A percentile compares a stretch with the other conserved stretches of the same genome.
phyloP scores from a whole-genome alignment of 2,888 invertebrate genomes.

The Thymelicus lineola region DNA sequence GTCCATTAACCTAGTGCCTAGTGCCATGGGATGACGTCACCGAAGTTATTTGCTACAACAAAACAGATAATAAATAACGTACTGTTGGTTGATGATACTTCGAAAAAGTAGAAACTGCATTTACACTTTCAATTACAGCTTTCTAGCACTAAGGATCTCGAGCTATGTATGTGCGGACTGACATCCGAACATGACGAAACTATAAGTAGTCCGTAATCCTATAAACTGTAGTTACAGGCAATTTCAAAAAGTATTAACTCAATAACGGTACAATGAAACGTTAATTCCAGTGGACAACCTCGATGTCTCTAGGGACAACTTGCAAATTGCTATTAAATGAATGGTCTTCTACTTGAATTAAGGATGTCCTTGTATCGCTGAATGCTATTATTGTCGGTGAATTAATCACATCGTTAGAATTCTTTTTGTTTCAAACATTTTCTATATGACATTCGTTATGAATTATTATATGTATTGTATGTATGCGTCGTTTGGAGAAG shows the following conservation, averaged over 20 bases:
- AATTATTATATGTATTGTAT: too few relatives aligned
- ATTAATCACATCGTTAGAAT: neutral
- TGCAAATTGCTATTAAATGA: conserved; percentile 18
- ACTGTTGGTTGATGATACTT: neutral
- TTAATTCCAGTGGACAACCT: too few relatives aligned
- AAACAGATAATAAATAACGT: neutral
- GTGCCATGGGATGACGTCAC: neutral
- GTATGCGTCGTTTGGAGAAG: too few relatives aligned
- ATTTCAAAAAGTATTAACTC: neutral
- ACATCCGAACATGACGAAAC: too few relatives aligned
- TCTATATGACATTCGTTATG: neutral
- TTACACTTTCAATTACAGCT: too few relatives aligned
- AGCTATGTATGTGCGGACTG: too few relatives aligned
- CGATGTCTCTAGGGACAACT: neutral
- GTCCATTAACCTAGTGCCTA: conserved; percentile 31
- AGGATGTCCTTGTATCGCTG: neutral
- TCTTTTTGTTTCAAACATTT: neutral
- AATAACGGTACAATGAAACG: neutral
- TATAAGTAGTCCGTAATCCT: too few relatives aligned
- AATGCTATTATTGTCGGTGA: neutral
- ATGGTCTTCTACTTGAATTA: conserved; percentile 8
- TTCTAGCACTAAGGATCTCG: too few relatives aligned
- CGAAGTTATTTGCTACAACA: neutral
- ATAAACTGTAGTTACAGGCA: neutral
- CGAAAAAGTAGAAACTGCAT: too few relatives aligned